These are phyloP conservation scores for Yoshiicerus persimilis DNA, from an alignment of 1,140 invertebrate genomes.

Conservation along the genomic window DNA sequence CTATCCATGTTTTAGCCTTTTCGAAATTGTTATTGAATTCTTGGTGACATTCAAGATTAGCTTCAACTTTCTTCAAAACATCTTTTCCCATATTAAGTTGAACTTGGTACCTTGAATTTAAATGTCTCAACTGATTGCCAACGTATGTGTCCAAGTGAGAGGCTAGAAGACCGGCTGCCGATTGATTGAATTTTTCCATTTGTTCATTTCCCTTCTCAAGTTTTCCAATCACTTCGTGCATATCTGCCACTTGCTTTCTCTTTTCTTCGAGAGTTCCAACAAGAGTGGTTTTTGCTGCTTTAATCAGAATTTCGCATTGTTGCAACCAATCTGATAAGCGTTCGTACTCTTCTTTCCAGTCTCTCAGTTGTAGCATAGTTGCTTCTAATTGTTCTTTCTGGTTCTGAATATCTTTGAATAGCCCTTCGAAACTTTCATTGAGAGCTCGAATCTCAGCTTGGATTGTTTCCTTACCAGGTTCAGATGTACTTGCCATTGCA, in stretches of 20 bases:
- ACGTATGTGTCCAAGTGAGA: slow-evolving; percentile 82
- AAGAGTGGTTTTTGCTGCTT: slow-evolving; percentile 83
- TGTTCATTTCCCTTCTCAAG: slow-evolving; percentile 78
- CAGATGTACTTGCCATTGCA: slow-evolving; percentile 77
- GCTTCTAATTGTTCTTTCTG: slow-evolving; percentile 81
- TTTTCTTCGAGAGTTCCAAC: slow-evolving; percentile 81
- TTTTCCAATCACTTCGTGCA: slow-evolving; percentile 69
- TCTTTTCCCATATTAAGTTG: slow-evolving; percentile 88
- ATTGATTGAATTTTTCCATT: slow-evolving; percentile 79
- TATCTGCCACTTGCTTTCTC: slow-evolving; percentile 69
- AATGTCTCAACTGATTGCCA: slow-evolving; percentile 82
- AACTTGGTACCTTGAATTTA: slow-evolving; percentile 85
- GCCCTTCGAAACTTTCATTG: slow-evolving; percentile 76
- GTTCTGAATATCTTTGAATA: slow-evolving; percentile 82
- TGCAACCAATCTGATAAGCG: slow-evolving; percentile 89
- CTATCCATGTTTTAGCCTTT: slow-evolving; percentile 85
- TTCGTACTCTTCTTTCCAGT: slow-evolving; percentile 91
- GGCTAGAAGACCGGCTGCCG: slow-evolving; percentile 71
- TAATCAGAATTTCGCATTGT: slow-evolving; percentile 87
- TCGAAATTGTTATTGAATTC: slow-evolving; percentile 77
- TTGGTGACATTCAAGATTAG: slow-evolving; percentile 82
- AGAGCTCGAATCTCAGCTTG: slow-evolving; percentile 80
- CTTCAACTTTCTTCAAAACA: slow-evolving; percentile 88
- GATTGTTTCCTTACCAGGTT: slow-evolving; percentile 75
- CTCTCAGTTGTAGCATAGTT: slow-evolving; percentile 79